These are phyloP conservation scores for Eristalis tenax DNA, from an alignment of 2,888 invertebrate species.

Conservation along the genomic window DNA sequence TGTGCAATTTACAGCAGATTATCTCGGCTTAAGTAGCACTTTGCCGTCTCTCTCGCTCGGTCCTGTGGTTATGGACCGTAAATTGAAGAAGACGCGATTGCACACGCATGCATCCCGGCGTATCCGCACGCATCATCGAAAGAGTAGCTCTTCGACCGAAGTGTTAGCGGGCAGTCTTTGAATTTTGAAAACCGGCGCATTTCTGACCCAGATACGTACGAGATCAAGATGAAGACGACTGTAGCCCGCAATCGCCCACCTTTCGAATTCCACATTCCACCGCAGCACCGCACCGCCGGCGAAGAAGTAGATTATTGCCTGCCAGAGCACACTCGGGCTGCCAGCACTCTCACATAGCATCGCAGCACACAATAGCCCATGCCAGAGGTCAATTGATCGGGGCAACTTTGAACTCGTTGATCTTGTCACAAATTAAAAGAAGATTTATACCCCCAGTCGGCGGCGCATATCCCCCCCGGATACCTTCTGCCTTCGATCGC, in stretches of 20 bases:
- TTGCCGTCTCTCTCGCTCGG: conserved; percentile 28
- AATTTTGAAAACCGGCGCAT: conserved; percentile 18
- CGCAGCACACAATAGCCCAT: conserved; percentile 36
- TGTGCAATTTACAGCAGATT: conserved; percentile 70
- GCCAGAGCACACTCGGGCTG: neutral
- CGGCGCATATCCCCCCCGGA: conserved; percentile 20
- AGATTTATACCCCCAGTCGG: conserved; percentile 78
- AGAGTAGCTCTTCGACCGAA: conserved; percentile 5
- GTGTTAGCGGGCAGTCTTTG: conserved; percentile 4
- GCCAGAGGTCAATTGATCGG: conserved; percentile 81
- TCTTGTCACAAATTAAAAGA: conserved; percentile 82
- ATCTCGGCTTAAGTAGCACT: conserved; percentile 71
- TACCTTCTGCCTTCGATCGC: conserved; percentile 6
- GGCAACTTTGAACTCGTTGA: conserved; percentile 82
- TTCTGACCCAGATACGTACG: conserved; percentile 32
- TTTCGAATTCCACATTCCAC: conserved; percentile 53
- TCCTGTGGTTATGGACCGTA: conserved; percentile 17
- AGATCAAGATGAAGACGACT: conserved; percentile 18
- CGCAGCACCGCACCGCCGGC: neutral
- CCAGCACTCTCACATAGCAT: conserved; percentile 45
- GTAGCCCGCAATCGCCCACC: conserved; percentile 51
- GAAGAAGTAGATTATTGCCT: conserved; percentile 12
- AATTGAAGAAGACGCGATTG: conserved; percentile 53
- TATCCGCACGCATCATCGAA: conserved; percentile 17
- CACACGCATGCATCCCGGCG: conserved; percentile 49